Percentiles rank a stretch among this genome's conserved stretches.
phyloP scores from a whole-genome alignment of 2,113 vertebrate genomes.

The Corythornis vintsioides region DNA sequence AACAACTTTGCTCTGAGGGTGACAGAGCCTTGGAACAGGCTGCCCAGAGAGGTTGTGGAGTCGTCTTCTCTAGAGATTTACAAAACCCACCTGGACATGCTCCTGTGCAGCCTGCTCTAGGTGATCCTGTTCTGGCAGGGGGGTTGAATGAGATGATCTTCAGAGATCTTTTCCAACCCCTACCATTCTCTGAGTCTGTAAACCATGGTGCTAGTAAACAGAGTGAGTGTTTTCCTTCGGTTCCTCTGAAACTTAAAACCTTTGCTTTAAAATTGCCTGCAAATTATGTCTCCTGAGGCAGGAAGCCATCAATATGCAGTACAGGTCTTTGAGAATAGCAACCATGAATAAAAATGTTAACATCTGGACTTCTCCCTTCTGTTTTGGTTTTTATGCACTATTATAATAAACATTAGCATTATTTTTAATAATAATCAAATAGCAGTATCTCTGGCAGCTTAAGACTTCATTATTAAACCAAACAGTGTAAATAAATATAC shows the following conservation, averaged over 20 bases:
- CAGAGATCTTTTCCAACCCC: not conserved
- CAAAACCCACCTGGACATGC: not conserved
- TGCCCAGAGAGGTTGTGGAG: not conserved
- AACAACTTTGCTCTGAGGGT: not conserved
- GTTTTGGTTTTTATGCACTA: conserved; percentile 9
- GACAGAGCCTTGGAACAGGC: not conserved
- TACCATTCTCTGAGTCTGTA: not conserved
- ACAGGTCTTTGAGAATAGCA: not conserved
- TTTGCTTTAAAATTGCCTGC: conserved; percentile 10
- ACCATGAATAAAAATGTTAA: conserved; percentile 36
- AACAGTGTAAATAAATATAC: conserved; percentile 21
- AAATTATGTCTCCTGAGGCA: conserved; percentile 1
- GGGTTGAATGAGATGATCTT: not conserved
- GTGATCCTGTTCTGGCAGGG: not conserved
- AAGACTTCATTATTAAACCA: conserved; percentile 8
- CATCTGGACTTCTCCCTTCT: conserved; percentile 36
- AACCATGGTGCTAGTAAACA: not conserved
- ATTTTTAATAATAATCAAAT: conserved; percentile 49
- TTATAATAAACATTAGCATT: conserved; percentile 43
- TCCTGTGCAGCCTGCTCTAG: not conserved
- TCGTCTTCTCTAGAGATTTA: not conserved
- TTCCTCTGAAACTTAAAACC: not conserved
- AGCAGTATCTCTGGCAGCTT: conserved; percentile 27
- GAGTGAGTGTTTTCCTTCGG: not conserved
- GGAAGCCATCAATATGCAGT: conserved; percentile 33